Evolutionary conservation across 2,797 vertebrate genomes (phyloP).

Genomic region (Odontamblyopus lacepedii): DNA sequence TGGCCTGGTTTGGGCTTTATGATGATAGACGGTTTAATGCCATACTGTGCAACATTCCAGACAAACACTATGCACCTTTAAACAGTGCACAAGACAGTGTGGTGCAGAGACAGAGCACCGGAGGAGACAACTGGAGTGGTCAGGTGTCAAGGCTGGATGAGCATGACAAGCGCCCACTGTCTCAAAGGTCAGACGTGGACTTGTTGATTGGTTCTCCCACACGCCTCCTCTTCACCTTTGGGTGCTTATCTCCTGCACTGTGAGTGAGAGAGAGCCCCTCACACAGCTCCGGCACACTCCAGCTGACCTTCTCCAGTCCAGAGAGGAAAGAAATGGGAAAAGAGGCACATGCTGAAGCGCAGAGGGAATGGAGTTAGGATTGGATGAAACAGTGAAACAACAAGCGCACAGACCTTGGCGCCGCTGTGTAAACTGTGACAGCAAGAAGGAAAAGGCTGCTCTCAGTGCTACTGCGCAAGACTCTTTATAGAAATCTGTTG

Average conservation of each 20-base stretch:
- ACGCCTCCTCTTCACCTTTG: slow-evolving; percentile 19
- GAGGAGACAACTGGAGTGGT: slow-evolving; percentile 5
- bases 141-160: slow-evolving; percentile 35
- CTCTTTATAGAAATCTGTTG: neutral
- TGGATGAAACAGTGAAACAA: neutral
- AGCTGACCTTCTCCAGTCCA: slow-evolving; percentile 32
- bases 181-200: slow-evolving; percentile 49
- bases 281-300: slow-evolving; percentile 7
- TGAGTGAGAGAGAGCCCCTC: slow-evolving; percentile 26
- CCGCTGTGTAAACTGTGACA: slow-evolving; percentile 4
- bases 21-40: too few species aligned
- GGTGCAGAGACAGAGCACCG: slow-evolving; percentile 10
- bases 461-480: neutral
- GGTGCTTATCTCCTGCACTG: slow-evolving; percentile 21
- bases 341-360: slow-evolving; percentile 9
- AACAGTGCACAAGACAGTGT: too few species aligned
- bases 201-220: slow-evolving; percentile 50
- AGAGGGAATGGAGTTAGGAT: slow-evolving; percentile 4
- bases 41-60: too few species aligned
- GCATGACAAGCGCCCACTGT: slow-evolving; percentile 35
- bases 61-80: too few species aligned
- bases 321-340: slow-evolving; percentile 13
- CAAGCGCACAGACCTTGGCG: neutral
- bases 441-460: slow-evolving; percentile 3
- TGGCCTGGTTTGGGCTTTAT: too few species aligned